Evolutionary conservation across 2,113 vertebrate genomes (phyloP).

Genomic region (Paradoxurus hermaphroditus): DNA sequence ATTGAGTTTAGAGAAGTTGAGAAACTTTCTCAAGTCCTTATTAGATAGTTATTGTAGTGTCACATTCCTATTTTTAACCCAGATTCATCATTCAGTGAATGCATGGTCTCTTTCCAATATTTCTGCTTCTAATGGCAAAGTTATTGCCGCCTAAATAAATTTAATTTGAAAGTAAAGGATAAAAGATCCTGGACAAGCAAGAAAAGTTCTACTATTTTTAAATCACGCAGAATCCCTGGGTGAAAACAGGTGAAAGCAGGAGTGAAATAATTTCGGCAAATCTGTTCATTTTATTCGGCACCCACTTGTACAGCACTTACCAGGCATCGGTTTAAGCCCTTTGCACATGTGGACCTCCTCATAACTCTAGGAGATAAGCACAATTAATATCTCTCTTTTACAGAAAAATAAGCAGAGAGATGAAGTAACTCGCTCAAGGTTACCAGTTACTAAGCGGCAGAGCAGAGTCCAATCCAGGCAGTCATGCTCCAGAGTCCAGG

Average conservation of each 20-base stretch:
- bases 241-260: not conserved
- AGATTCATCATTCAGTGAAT: not conserved
- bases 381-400: not conserved
- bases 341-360: not conserved
- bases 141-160: not conserved
- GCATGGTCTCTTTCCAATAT: not conserved
- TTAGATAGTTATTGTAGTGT: not conserved
- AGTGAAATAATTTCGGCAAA: not conserved
- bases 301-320: not conserved
- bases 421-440: not conserved
- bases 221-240: not conserved
- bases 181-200: not conserved
- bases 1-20: not conserved
- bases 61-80: conserved; percentile 16
- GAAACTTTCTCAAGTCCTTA: not conserved
- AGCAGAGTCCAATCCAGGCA: not conserved
- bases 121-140: not conserved
- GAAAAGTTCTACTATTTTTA: not conserved
- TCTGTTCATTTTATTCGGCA: not conserved
- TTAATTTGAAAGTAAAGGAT: not conserved
- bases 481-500: not conserved
- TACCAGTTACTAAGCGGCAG: not conserved
- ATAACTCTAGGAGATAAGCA: not conserved
- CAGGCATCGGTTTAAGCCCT: not conserved
- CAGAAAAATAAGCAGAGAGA: not conserved